A percentile compares a stretch with the other conserved stretches of the same genome.
phyloP scores from a whole-genome alignment of 1,140 invertebrate genomes.

The Musca domestica region DNA sequence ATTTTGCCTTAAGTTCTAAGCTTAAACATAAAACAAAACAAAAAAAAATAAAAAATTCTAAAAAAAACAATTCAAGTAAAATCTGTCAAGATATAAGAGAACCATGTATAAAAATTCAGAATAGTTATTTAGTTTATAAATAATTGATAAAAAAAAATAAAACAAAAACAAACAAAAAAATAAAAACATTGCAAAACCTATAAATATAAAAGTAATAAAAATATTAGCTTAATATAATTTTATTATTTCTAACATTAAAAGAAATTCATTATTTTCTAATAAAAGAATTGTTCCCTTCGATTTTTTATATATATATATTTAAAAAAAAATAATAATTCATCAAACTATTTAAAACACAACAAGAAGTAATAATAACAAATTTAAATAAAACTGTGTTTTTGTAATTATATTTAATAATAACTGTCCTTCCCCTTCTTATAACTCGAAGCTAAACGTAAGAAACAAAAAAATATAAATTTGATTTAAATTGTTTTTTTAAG shows the following conservation, averaged over 20 bases:
- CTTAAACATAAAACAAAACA: conserved; percentile 41
- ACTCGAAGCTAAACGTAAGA: no score
- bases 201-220: background rate
- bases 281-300: conserved; percentile 2
- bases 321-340: background rate
- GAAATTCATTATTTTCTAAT: conserved; percentile 14
- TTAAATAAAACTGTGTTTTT: conserved; percentile 14
- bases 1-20: conserved; percentile 52
- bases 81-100: conserved; percentile 1
- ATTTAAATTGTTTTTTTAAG: no score
- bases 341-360: background rate
- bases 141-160: background rate
- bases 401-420: conserved; percentile 7
- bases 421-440: no score
- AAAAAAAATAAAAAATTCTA: conserved; percentile 45
- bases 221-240: conserved; percentile 21
- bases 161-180: background rate
- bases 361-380: background rate
- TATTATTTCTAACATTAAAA: conserved; percentile 16
- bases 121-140: conserved; percentile 25
- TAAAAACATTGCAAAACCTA: background rate
- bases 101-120: background rate
- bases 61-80: background rate
- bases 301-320: conserved; percentile 1
- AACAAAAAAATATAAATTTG: no score